Conservation (phyloP, 1,140 invertebrate species). For the Lepidurus apus region DNA sequence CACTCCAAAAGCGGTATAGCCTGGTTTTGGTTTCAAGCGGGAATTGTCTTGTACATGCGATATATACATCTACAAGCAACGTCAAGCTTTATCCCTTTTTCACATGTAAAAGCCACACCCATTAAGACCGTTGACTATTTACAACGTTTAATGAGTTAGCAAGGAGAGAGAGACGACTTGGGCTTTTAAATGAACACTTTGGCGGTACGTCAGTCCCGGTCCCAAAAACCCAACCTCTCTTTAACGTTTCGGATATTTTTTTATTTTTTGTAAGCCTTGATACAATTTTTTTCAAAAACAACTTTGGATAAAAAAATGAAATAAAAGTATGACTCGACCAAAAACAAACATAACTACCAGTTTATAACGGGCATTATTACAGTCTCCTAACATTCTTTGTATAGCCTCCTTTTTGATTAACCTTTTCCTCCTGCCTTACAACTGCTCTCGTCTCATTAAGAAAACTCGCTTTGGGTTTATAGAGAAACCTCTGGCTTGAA, state of each 20-base stretch:
- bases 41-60: background rate
- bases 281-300: background rate
- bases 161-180: background rate
- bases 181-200: background rate
- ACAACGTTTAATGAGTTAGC: constrained; percentile 22
- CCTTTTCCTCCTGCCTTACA: background rate
- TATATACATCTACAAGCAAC: background rate
- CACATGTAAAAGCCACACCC: background rate
- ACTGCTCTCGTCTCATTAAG: constrained; percentile 15
- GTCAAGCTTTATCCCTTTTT: background rate
- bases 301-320: background rate
- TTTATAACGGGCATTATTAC: constrained; percentile 20
- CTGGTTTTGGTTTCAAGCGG: background rate
- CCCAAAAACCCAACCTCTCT: background rate
- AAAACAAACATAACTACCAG: constrained; percentile 6
- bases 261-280: no score
- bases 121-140: constrained; percentile 8
- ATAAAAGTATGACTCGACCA: constrained; percentile 19
- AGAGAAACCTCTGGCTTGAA: background rate
- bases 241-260: no score
- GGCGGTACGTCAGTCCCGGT: background rate
- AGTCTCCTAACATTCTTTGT: constrained; percentile 15
- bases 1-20: background rate
- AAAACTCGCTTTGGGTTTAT: constrained; percentile 16
- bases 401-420: constrained; percentile 3